phyloP scores from a whole-genome alignment of 1,140 invertebrate species.

The Macrosteles quadrilineatus region DNA sequence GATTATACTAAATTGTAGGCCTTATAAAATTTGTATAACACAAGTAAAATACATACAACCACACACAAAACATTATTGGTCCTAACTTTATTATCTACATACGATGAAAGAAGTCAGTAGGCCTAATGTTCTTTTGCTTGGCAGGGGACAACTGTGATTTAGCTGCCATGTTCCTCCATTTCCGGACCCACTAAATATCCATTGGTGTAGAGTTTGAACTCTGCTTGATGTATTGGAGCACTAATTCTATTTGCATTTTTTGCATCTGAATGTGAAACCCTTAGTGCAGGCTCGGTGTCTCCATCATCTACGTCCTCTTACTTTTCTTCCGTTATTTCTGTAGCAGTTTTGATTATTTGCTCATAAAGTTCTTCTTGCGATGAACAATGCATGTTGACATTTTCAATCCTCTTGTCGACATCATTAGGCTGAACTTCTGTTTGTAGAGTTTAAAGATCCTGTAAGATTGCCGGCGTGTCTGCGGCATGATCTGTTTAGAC shows the following conservation, averaged over 20 bases:
- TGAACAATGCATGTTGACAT: neutral
- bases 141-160: neutral
- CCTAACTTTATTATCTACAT: too few relatives aligned
- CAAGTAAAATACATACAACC: too few relatives aligned
- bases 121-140: neutral
- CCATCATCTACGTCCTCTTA: neutral
- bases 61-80: too few relatives aligned
- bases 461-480: too few relatives aligned
- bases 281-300: neutral
- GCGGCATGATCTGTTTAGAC: too few relatives aligned
- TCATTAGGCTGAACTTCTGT: constrained; percentile 14
- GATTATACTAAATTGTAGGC: too few relatives aligned
- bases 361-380: neutral
- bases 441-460: too few relatives aligned
- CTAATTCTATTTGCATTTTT: neutral
- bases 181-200: constrained; percentile 2
- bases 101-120: neutral
- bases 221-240: neutral
- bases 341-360: neutral
- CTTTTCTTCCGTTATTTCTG: neutral
- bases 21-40: too few relatives aligned
- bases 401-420: constrained; percentile 3
- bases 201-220: neutral
- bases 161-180: constrained; percentile 9
- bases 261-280: constrained; percentile 4